These are phyloP conservation scores for Aspidoscelis tigris DNA, from an alignment of 2,113 vertebrate species.

Conservation along the genomic window DNA sequence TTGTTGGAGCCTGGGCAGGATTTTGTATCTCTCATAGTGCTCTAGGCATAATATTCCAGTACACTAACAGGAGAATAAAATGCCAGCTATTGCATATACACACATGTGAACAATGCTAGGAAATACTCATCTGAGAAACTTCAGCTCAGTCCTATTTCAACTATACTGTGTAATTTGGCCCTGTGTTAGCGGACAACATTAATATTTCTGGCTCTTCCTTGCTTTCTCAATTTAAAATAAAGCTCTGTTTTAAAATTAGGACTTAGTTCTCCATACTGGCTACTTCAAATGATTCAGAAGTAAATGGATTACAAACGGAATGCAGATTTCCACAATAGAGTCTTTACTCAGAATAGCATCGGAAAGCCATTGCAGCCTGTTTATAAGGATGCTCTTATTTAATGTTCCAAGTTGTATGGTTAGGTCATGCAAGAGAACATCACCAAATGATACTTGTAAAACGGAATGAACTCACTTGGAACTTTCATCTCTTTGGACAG, in stretches of 20 bases:
- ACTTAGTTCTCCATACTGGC: not conserved
- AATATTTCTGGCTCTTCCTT: not conserved
- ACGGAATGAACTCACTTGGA: conserved; percentile 74
- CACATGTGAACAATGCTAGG: not conserved
- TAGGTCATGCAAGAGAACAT: conserved; percentile 76
- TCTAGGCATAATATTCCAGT: not conserved
- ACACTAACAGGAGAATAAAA: not conserved
- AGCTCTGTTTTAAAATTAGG: not conserved
- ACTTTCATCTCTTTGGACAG: conserved; percentile 67
- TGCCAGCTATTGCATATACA: not conserved
- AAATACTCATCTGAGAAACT: not conserved
- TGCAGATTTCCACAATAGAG: conserved; percentile 29
- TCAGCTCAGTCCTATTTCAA: not conserved
- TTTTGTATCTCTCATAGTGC: not conserved
- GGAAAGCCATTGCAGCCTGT: conserved; percentile 69
- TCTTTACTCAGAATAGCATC: conserved; percentile 43
- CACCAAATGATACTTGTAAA: conserved; percentile 72
- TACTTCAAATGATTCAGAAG: not conserved
- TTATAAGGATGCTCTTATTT: conserved; percentile 73
- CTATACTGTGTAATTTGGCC: not conserved
- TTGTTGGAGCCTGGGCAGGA: not conserved
- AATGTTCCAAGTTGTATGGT: conserved; percentile 72
- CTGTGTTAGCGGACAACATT: not conserved
- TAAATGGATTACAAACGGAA: not conserved
- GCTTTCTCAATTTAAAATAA: not conserved